Percentiles rank a stretch among this genome's conserved stretches.
Evolutionary conservation across 2,888 invertebrate species (phyloP).

Genomic region (Nephrotoma appendiculata): DNA sequence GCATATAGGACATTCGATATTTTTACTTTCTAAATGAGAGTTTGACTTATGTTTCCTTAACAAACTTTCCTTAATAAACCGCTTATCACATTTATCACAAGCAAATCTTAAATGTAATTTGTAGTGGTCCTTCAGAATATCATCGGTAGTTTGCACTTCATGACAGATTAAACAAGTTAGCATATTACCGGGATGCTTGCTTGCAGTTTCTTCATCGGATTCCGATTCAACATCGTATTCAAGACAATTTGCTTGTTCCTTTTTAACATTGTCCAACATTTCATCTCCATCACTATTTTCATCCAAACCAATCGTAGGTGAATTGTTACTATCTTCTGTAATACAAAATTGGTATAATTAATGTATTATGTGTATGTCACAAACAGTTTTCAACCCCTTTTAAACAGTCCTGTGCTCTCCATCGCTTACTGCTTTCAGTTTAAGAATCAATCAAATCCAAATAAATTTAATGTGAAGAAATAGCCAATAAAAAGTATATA

Average conservation of each 20-base stretch:
- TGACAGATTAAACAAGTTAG: background rate
- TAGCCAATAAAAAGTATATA: too few relatives aligned
- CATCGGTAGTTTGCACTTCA: background rate
- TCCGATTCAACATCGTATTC: background rate
- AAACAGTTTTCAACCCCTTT: background rate
- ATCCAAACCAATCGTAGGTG: background rate
- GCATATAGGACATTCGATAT: background rate
- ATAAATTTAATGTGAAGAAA: too few relatives aligned
- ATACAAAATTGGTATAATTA: background rate
- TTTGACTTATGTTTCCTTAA: background rate
- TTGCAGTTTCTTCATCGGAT: background rate
- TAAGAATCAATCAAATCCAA: too few relatives aligned
- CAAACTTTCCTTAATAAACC: background rate
- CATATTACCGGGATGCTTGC: background rate
- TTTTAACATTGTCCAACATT: background rate
- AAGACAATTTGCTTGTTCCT: background rate
- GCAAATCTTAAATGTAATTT: background rate
- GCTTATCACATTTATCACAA: background rate
- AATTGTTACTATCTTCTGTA: background rate
- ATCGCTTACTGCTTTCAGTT: background rate
- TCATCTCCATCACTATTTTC: background rate
- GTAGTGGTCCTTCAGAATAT: background rate
- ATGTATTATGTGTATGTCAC: background rate
- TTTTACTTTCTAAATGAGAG: slow-evolving; percentile 1
- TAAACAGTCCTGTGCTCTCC: background rate